A percentile compares a stretch with the other conserved stretches of the same genome.
phyloP scores from a whole-genome alignment of 1,140 invertebrate species.

The Heliothis subflexa region DNA sequence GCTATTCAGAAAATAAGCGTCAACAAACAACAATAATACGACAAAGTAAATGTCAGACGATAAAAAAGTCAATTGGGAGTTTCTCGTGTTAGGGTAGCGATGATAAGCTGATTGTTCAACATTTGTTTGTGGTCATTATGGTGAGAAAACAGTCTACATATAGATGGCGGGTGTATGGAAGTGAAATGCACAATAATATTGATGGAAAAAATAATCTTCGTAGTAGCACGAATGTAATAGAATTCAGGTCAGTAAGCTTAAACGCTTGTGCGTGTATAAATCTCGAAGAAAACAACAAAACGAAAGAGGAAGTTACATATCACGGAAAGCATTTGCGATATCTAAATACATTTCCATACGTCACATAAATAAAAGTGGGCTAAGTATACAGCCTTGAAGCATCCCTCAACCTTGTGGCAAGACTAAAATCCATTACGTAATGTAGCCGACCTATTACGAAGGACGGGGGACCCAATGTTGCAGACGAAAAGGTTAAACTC shows the following conservation, averaged over 20 bases:
- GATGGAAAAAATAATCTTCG: no score
- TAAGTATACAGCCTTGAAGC: constrained; percentile 24
- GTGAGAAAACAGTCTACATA: not conserved
- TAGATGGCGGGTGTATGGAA: not conserved
- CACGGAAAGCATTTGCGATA: constrained; percentile 3
- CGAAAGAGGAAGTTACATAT: not conserved
- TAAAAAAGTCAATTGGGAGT: constrained; percentile 44
- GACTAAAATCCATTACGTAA: constrained; percentile 62
- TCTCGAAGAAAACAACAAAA: not conserved
- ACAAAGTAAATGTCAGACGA: constrained; percentile 48
- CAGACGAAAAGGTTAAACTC: constrained; percentile 64
- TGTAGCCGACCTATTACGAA: constrained; percentile 60
- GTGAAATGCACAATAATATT: not conserved
- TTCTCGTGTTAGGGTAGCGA: constrained; percentile 31
- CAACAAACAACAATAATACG: constrained; percentile 54
- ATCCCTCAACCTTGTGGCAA: constrained; percentile 54
- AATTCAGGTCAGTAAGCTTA: no score
- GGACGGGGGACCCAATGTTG: constrained; percentile 52
- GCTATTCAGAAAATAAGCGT: constrained; percentile 46
- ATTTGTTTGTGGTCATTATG: constrained; percentile 29
- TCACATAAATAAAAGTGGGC: constrained; percentile 43
- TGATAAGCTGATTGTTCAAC: constrained; percentile 41
- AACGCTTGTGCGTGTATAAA: no score
- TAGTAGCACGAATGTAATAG: no score
- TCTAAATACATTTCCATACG: constrained; percentile 43